phyloP scores from a whole-genome alignment of 2,113 vertebrate species.

The Catharus fuscescens region DNA sequence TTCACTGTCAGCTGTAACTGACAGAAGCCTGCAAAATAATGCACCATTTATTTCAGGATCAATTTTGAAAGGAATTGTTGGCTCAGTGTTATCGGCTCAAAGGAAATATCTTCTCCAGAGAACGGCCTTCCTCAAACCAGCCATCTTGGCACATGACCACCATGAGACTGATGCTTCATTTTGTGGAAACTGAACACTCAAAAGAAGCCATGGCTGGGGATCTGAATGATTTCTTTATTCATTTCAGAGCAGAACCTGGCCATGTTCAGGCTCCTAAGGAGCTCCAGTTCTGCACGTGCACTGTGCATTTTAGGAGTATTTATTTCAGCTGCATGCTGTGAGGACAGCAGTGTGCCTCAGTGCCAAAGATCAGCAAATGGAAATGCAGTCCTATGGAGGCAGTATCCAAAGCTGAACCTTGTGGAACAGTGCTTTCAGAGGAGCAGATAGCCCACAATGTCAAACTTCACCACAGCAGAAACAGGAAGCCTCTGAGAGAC shows the following conservation, averaged over 20 bases:
- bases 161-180: not conserved
- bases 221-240: slow-evolving; percentile 16
- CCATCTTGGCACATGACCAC: not conserved
- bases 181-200: not conserved
- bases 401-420: not conserved
- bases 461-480: not conserved
- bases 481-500: not conserved
- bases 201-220: not conserved
- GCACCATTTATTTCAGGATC: not conserved
- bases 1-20: not conserved
- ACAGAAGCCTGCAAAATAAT: not conserved
- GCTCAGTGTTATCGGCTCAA: not conserved
- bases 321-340: not conserved
- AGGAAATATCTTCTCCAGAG: slow-evolving; percentile 18
- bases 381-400: not conserved
- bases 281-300: not conserved
- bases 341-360: not conserved
- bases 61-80: slow-evolving; percentile 13
- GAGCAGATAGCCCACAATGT: not conserved
- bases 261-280: not conserved
- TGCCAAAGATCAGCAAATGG: not conserved
- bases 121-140: not conserved
- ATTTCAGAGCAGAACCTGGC: not conserved
- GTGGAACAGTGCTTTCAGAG: not conserved
- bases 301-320: not conserved